Evolutionary conservation across 2,797 vertebrate species (phyloP), one percentile per base, ranked within the genome.

Genomic region (Rhinichthys osculus): DNA sequence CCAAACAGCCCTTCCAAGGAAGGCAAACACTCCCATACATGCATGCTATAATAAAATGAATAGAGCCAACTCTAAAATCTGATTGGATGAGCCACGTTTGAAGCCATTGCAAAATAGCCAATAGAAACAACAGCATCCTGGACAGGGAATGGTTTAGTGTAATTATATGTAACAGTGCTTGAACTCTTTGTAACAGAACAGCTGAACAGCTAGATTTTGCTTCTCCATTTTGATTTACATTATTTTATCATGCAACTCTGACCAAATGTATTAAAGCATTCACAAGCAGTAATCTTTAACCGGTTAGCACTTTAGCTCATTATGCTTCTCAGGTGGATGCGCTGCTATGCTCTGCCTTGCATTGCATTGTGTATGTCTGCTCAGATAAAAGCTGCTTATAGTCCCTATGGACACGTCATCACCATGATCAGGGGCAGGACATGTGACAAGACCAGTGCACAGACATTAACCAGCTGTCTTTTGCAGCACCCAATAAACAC

Each of bases 381-480:
- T 47, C 11, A 86, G 89, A 90, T 91, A 90, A 91, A 85, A 88
- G 87, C 87, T 81, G 88, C 90, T 89, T 91, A 91, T 14, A 52
- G 88, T 83, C 54, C 50, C 67, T 44, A 74, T 70, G 85, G 87
- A 79, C 89, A 84, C 82, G 59, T 90, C 76, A 16, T 87, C 89
- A 87, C 80, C 76, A 86, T 81, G 77, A 89, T 93, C 82, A 89
- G 79, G 89, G 88, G 90, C 89, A 93, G 89, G 88, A 35, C 87
- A 88, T 78, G 84, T 59, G 85, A 92, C 89, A 92, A 87, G 85
- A 88, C 70, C 82, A 81, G 40, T 85, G 81, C 79, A 82, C 71
- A 91, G 90, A 87, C 90, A 92, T 84, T 91, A 90, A 91, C 91
- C 93, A 92, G 94, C 91, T 93, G 91, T 90, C 89, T 91, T 90